These are phyloP conservation scores for Manis crassicaudata DNA, from an alignment of 2,797 vertebrate genomes.

Conservation along the genomic window DNA sequence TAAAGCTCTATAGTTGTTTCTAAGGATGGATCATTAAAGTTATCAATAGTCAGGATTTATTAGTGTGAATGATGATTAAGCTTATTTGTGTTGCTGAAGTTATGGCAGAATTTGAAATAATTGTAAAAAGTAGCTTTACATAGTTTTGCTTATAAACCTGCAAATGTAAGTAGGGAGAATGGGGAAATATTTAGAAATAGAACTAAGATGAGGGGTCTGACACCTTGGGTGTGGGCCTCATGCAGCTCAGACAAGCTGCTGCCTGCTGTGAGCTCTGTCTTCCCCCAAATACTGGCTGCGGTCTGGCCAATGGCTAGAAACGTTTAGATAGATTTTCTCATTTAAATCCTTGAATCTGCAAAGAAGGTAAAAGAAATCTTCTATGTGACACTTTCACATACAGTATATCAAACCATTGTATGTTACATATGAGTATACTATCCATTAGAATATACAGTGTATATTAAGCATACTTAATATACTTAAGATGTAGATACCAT, in stretches of 20 bases:
- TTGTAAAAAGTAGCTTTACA: neutral
- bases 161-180: neutral
- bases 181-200: neutral
- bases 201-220: neutral
- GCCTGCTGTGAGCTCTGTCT: neutral
- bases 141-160: neutral
- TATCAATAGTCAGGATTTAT: neutral
- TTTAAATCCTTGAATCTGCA: neutral
- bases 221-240: neutral
- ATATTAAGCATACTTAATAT: neutral
- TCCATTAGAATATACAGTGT: neutral
- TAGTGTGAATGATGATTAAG: neutral
- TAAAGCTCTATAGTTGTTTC: neutral
- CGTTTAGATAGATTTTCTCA: neutral
- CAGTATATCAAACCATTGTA: neutral
- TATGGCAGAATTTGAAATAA: neutral
- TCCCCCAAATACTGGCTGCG: neutral
- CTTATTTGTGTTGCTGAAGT: neutral
- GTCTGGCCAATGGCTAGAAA: neutral
- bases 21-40: neutral
- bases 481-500: neutral
- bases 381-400: neutral
- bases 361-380: neutral
- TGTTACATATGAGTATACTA: neutral
- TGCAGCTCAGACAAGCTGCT: neutral